These are phyloP conservation scores for Calonectris borealis DNA, from an alignment of 2,113 vertebrate genomes.

Conservation along the genomic window DNA sequence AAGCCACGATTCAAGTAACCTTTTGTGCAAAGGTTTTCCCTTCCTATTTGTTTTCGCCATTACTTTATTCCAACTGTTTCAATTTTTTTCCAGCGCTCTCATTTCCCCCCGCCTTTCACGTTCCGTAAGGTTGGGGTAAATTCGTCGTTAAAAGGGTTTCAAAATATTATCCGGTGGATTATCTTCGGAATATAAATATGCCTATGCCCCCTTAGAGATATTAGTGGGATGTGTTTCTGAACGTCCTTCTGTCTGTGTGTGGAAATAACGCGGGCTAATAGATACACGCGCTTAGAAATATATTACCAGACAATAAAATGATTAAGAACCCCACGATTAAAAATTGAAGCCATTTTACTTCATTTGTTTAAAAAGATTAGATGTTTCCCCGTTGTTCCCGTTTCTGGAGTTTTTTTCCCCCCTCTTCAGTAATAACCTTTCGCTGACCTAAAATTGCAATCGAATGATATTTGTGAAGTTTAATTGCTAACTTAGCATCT, in stretches of 20 bases:
- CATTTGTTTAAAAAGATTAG: conserved; percentile 59
- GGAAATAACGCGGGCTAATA: not conserved
- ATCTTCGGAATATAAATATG: not conserved
- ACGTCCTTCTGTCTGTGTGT: not conserved
- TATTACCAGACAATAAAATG: conserved; percentile 35
- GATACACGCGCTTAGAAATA: not conserved
- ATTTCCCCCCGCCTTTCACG: not conserved
- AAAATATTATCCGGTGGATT: not conserved
- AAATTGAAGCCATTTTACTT: conserved; percentile 49
- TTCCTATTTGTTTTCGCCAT: conserved; percentile 58
- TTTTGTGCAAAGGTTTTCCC: conserved; percentile 52
- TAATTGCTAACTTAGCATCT: conserved; percentile 85
- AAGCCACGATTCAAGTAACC: conserved; percentile 10
- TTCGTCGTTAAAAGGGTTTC: not conserved
- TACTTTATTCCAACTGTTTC: conserved; percentile 12
- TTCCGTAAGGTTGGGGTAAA: not conserved
- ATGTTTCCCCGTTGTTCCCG: conserved; percentile 45
- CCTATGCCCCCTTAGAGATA: not conserved
- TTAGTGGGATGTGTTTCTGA: not conserved
- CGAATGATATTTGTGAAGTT: conserved; percentile 80
- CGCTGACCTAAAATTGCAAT: conserved; percentile 72
- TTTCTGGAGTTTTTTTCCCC: conserved; percentile 36
- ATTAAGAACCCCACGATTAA: conserved; percentile 40
- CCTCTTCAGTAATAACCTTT: conserved; percentile 55
- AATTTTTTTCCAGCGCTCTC: not conserved